Evolutionary conservation across 2,888 invertebrate genomes (phyloP), one percentile per base, ranked within the genome.

Genomic region (Eubasilissa splendida): DNA sequence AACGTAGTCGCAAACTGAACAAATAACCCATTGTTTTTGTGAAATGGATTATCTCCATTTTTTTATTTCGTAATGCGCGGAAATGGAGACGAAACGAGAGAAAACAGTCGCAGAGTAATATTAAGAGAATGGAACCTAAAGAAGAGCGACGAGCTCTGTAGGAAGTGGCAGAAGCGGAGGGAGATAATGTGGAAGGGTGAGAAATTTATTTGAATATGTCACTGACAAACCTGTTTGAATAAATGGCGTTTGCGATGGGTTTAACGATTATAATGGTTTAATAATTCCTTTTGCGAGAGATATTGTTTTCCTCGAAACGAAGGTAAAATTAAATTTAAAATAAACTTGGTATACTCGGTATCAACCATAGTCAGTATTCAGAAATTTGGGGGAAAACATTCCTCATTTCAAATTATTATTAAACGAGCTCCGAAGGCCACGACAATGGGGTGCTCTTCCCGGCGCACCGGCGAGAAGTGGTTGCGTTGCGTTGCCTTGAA

Each of bases 181-280:
- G 42, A 63, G 33, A 63, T 33, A 63, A 63, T 63, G 63, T 42
- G 63, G 10, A 42, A 63, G 22, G 33, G 63, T 12, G 63, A 42
- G 42, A 63, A 63, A 63, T 63, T 63, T 63, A 63, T 63, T 42
- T 31, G 63, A 33, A 12, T 63, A 42, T 63, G 63, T 63, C 63
- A 63, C 4, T 33, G 63, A 31, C 63, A 63, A 63, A 33, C 63
- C 63, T 33, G 63, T 63, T 42, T 63, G 42, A 63, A 63, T 10
- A 33, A 63, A 63, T 63, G 33, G 31, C 63, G 63, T 63, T 33
- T 63, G 63, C 63, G 33, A 33, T 63, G 63, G 33, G 63, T 10
- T 63, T 63, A 63, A 63, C 63, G 33, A 63, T 63, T 33, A 63
- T 63, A 33, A 63, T 3, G 63, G 33, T 42, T 63, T 63, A 31